These are phyloP conservation scores for Polypterus bichir DNA, from an alignment of 2,113 vertebrate species.

Conservation along the genomic window DNA sequence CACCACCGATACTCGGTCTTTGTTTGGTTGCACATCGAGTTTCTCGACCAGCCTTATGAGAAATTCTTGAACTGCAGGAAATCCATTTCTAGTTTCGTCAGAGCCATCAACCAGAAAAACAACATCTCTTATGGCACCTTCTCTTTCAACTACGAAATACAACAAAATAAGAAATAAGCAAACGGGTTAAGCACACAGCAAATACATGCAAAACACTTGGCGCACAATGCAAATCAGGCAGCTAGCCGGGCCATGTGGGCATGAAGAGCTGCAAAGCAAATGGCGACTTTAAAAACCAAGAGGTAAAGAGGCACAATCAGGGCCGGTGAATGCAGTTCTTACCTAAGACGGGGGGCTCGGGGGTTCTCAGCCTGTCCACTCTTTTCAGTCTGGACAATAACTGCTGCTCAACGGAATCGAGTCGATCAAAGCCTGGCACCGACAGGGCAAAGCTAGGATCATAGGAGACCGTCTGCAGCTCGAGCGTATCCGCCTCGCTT, in stretches of 20 bases:
- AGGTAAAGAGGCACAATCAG: too few species aligned
- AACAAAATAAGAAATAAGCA: background rate
- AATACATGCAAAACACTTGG: too few species aligned
- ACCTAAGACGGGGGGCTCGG: slow-evolving; percentile 30
- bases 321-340: slow-evolving; percentile 19
- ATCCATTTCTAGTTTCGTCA: slow-evolving; percentile 32
- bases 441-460: slow-evolving; percentile 43
- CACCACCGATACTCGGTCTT: slow-evolving; percentile 29
- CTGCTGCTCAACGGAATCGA: slow-evolving; percentile 34
- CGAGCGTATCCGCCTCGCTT: slow-evolving; percentile 49
- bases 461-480: slow-evolving; percentile 47
- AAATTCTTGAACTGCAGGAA: slow-evolving; percentile 30
- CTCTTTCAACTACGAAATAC: slow-evolving; percentile 14
- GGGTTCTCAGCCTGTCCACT: slow-evolving; percentile 34
- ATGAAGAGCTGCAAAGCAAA: too few species aligned
- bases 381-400: slow-evolving; percentile 46
- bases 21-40: slow-evolving; percentile 25
- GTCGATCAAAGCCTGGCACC: slow-evolving; percentile 36
- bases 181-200: too few species aligned
- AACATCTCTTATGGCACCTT: slow-evolving; percentile 29
- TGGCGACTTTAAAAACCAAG: too few species aligned
- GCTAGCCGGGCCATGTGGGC: too few species aligned
- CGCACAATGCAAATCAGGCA: too few species aligned
- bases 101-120: slow-evolving; percentile 47
- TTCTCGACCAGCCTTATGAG: slow-evolving; percentile 25